These are phyloP conservation scores for Spodoptera picta DNA, from an alignment of 2,888 invertebrate species.

Conservation along the genomic window DNA sequence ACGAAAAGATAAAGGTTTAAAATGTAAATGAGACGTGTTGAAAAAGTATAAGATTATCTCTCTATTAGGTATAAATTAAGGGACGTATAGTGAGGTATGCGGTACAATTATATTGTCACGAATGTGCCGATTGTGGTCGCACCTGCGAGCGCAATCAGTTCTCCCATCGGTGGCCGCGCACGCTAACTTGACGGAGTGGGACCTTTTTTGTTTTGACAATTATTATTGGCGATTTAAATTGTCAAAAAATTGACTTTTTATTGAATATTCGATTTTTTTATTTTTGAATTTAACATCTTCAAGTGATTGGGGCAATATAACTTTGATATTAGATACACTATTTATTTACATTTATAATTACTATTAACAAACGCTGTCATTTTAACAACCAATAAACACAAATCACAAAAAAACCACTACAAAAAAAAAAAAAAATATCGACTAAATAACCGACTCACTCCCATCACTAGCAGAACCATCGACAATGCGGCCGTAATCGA, in stretches of 20 bases:
- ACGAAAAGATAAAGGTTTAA: constrained; percentile 75
- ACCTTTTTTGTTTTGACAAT: constrained; percentile 41
- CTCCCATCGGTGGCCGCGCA: constrained; percentile 71
- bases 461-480: constrained; percentile 64
- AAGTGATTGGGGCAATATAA: too few species aligned
- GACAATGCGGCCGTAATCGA: constrained; percentile 68
- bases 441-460: constrained; percentile 43
- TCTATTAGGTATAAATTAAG: constrained; percentile 88
- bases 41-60: constrained; percentile 85
- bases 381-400: neutral
- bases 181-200: constrained; percentile 60
- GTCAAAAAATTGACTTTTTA: constrained; percentile 29
- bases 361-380: too few species aligned
- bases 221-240: constrained; percentile 42
- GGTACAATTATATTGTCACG: constrained; percentile 88
- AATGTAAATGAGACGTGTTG: constrained; percentile 87
- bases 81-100: constrained; percentile 81
- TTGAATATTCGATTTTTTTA: constrained; percentile 10
- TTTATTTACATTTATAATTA: too few species aligned
- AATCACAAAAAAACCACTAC: constrained; percentile 5
- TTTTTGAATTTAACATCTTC: neutral
- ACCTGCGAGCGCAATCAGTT: constrained; percentile 62
- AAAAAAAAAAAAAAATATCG: constrained; percentile 23
- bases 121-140: constrained; percentile 67
- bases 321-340: too few species aligned